Evolutionary conservation across 2,113 vertebrate species (phyloP).

Genomic region (Oreochromis aureus): DNA sequence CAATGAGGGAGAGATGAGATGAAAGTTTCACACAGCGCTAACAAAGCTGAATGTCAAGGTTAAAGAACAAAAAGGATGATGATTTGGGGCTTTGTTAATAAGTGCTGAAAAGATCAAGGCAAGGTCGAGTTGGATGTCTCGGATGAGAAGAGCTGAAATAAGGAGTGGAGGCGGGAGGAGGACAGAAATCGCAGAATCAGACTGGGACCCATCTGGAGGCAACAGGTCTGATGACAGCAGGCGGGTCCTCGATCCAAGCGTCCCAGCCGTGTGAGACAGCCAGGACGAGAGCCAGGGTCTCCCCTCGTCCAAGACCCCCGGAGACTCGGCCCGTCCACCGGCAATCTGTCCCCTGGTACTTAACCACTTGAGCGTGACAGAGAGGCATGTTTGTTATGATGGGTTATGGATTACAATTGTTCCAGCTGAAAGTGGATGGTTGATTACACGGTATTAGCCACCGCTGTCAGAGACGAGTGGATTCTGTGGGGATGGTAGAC

Average conservation of each 20-base stretch:
- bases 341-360: conserved; percentile 52
- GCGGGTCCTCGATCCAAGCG: conserved; percentile 38
- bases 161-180: background rate
- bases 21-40: conserved; percentile 20
- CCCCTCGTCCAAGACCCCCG: conserved; percentile 15
- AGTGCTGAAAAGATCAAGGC: conserved; percentile 1
- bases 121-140: conserved; percentile 14
- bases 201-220: conserved; percentile 64
- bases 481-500: background rate
- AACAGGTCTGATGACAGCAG: conserved; percentile 70
- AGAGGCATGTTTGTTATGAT: conserved; percentile 14
- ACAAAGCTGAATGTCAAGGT: conserved; percentile 54
- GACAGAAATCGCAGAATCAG: conserved; percentile 15
- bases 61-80: conserved; percentile 47
- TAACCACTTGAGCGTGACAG: background rate
- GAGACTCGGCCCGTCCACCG: conserved; percentile 5
- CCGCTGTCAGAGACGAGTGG: conserved; percentile 27
- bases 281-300: conserved; percentile 10
- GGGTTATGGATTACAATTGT: conserved; percentile 15
- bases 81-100: conserved; percentile 10
- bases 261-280: conserved; percentile 20
- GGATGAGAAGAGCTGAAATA: conserved; percentile 1
- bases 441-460: conserved; percentile 29
- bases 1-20: conserved; percentile 38
- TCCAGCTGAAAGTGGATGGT: conserved; percentile 32